Evolutionary conservation across 2,888 invertebrate genomes (phyloP), one percentile per base, ranked within the genome.

Genomic region (Stictocephala bisonia): DNA sequence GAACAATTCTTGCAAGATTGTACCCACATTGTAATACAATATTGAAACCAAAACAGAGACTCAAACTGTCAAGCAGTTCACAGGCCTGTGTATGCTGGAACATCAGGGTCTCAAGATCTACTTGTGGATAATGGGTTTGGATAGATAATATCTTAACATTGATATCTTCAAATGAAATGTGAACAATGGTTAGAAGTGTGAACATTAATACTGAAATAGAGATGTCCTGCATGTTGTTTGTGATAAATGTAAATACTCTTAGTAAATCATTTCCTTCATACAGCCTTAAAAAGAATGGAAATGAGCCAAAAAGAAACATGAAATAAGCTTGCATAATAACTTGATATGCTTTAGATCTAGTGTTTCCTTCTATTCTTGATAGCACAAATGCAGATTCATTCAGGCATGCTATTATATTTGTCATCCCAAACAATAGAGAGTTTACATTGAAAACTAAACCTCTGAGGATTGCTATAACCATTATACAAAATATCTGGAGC

Each of bases 21-120:
- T 60, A 60, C 40, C 35, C 20, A 24, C 24, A 60, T 7, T 24
- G 13, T 2, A 60, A 20, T 1, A 24, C 60, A 40, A 60, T n/a
- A 40, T 60, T 41, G 35, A 60, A 26, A 26, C 60, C 60, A n/a
- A 35, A 60, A 60, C 60, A 60, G 11, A 3, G 18, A 9, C 60
- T 40, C 13, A 60, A 26, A 15, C 9, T 26, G 35, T 35, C 60
- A 7, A 60, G 11, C 40, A 60, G 35, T 6, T 40, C 40, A n/a
- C 60, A 60, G n/a, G 60, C 18, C 35, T 24, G 20, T 24, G 40
- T 40, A n/a, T 60, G 60, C 4, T 22, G 60, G 2, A 7, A 11
- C 60, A 60, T 60, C 24, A 60, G 22, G 1, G 24, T 29, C 22
- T 60, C 22, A 9, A 60, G 41, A 18, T 31, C 7, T 6, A n/a